Conservation (phyloP, 2,888 invertebrate species). For the Agapetus fuscipes region DNA sequence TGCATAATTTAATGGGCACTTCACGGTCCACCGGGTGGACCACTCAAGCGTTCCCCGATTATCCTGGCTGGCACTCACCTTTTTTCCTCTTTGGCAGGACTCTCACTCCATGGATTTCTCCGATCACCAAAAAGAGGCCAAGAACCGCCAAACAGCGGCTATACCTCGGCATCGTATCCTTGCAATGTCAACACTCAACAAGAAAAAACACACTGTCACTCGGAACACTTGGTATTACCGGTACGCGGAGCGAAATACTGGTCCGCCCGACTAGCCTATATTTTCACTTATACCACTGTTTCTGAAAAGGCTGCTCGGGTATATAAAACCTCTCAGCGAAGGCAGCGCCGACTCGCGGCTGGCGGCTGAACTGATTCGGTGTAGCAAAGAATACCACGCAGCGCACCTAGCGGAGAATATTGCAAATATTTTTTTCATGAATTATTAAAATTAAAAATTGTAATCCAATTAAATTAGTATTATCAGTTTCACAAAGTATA, state of each 20-base stretch:
- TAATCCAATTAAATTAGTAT: too few species aligned
- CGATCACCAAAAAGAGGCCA: conserved; percentile 40
- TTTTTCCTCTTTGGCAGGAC: conserved; percentile 46
- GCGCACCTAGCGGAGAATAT: too few species aligned
- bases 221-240: conserved; percentile 13
- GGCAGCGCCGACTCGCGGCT: conserved; percentile 38
- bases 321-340: conserved; percentile 60
- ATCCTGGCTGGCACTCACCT: conserved; percentile 33
- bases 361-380: too few species aligned
- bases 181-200: conserved; percentile 13
- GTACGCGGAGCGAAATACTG: conserved; percentile 29
- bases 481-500: too few species aligned
- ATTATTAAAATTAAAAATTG: too few species aligned
- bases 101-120: conserved; percentile 45
- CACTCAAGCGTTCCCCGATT: too few species aligned
- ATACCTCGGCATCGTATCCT: conserved; percentile 15
- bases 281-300: conserved; percentile 52
- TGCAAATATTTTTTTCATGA: too few species aligned
- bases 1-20: too few species aligned
- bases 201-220: conserved; percentile 10
- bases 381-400: too few species aligned
- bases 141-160: conserved; percentile 43
- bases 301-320: conserved; percentile 50
- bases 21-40: too few species aligned
- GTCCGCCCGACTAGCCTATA: conserved; percentile 51